These are phyloP conservation scores for Oncorhynchus gorbuscha DNA, from an alignment of 2,113 vertebrate species.

Conservation along the genomic window DNA sequence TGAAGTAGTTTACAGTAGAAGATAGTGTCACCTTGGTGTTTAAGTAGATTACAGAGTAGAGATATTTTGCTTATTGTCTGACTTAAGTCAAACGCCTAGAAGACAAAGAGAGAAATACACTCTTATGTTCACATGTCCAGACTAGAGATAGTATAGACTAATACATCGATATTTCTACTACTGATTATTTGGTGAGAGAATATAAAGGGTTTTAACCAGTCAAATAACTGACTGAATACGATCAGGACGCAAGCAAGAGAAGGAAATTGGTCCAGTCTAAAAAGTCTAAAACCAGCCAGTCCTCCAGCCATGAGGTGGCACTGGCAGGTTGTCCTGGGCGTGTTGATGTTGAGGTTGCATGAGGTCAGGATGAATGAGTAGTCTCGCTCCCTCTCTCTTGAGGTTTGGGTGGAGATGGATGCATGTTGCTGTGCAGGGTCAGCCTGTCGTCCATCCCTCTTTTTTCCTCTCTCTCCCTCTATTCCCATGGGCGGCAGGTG, in stretches of 20 bases:
- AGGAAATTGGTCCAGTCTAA: neutral
- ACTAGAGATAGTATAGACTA: neutral
- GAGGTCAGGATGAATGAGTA: constrained; percentile 58
- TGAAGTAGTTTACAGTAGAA: neutral
- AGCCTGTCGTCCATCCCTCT: constrained; percentile 59
- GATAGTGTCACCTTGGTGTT: neutral
- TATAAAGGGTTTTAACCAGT: neutral
- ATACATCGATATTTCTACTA: neutral
- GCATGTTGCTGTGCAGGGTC: constrained; percentile 61
- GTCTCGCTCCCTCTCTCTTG: constrained; percentile 36
- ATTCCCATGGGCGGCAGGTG: constrained; percentile 38
- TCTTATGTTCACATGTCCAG: neutral
- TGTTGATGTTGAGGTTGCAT: constrained; percentile 64
- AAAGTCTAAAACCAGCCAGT: constrained; percentile 7
- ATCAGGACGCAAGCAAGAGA: neutral
- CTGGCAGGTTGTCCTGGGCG: constrained; percentile 46
- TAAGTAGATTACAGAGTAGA: neutral
- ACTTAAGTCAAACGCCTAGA: neutral
- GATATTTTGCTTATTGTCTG: neutral
- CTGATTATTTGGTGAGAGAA: neutral
- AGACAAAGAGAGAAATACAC: neutral
- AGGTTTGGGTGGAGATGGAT: constrained; percentile 56
- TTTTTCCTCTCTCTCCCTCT: constrained; percentile 36
- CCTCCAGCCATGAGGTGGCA: constrained; percentile 20
- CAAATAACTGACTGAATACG: too few species aligned